Conservation (phyloP, 2,113 vertebrate species). For the Cyrtonyx montezumae region DNA sequence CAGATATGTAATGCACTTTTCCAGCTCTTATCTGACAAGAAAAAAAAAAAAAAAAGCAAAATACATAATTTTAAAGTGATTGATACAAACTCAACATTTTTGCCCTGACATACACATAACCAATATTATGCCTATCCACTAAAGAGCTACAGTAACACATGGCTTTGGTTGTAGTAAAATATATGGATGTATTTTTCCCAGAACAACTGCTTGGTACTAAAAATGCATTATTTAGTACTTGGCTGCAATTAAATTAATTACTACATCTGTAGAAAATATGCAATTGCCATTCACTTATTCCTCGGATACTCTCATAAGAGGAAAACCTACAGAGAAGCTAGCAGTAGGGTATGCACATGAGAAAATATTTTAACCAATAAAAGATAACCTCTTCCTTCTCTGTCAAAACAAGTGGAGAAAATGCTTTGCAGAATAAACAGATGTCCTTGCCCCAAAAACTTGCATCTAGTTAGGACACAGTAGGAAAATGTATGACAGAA, state of each 20-base stretch:
- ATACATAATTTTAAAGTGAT: rapidly evolving
- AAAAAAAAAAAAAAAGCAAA: background rate
- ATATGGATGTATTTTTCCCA: background rate
- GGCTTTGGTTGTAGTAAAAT: background rate
- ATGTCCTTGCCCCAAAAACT: background rate
- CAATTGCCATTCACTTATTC: background rate
- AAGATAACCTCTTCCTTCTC: background rate
- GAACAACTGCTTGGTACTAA: background rate
- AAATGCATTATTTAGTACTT: background rate
- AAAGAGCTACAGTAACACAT: rapidly evolving
- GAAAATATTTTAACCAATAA: background rate
- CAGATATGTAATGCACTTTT: constrained; percentile 91
- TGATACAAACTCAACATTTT: background rate
- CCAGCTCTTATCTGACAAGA: constrained; percentile 89
- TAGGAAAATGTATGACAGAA: background rate
- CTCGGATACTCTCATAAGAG: background rate
- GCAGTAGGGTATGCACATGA: background rate
- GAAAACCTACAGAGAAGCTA: background rate
- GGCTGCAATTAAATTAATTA: background rate
- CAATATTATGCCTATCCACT: rapidly evolving
- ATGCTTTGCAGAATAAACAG: background rate
- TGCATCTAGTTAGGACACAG: background rate
- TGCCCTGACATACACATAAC: rapidly evolving
- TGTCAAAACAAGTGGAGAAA: background rate
- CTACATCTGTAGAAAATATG: background rate